These are phyloP conservation scores for Hypomecis atomaria DNA, from an alignment of 2,888 invertebrate genomes.

Conservation along the genomic window DNA sequence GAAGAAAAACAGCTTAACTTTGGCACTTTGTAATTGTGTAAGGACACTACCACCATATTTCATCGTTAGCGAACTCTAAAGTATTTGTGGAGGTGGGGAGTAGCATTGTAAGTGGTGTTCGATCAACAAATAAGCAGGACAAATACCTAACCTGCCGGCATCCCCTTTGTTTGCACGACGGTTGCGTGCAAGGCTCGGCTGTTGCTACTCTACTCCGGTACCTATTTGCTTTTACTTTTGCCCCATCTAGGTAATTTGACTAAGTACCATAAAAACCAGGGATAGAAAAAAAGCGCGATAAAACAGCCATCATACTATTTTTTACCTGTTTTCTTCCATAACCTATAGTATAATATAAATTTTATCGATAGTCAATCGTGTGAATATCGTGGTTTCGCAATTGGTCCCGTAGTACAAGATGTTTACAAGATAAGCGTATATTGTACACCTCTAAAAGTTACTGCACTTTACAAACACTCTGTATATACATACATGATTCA, in stretches of 20 bases:
- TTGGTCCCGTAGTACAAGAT: too few relatives aligned
- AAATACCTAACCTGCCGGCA: conserved; percentile 55
- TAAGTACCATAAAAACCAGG: conserved; percentile 1
- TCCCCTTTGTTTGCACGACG: conserved; percentile 56
- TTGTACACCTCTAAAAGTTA: too few relatives aligned
- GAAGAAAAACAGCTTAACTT: conserved; percentile 14
- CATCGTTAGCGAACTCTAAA: conserved; percentile 39
- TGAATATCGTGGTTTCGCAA: too few relatives aligned
- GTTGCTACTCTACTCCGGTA: conserved; percentile 25
- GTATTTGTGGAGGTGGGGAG: conserved; percentile 42
- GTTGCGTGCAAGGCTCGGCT: conserved; percentile 51
- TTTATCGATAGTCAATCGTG: too few relatives aligned
- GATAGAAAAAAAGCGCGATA: not conserved
- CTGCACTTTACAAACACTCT: too few relatives aligned
- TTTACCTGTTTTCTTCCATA: not conserved
- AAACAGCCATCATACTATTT: not conserved
- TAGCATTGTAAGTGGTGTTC: conserved; percentile 49
- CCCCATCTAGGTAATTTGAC: conserved; percentile 21
- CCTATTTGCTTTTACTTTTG: conserved; percentile 17
- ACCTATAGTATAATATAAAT: too few relatives aligned
- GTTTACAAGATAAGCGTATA: too few relatives aligned
- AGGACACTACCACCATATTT: conserved; percentile 19
- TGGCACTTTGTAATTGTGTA: conserved; percentile 10
- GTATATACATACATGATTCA: too few relatives aligned
- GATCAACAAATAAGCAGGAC: conserved; percentile 60